These are phyloP conservation scores for Idris sp. DNA, from an alignment of 1,140 invertebrate species.

Conservation along the genomic window DNA sequence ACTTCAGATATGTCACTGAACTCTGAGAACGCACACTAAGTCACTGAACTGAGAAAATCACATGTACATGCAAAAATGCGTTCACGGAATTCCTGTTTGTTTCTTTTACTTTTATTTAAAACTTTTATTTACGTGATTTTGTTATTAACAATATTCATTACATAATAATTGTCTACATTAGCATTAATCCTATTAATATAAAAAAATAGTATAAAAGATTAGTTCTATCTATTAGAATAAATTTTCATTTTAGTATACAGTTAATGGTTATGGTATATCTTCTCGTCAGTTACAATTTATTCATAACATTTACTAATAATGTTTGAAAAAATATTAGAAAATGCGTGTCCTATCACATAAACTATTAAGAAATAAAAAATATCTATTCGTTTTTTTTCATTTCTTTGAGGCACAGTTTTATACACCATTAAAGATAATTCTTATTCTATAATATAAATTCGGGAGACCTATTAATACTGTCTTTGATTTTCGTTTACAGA, in stretches of 20 bases:
- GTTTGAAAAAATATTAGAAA: no score
- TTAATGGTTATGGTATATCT: no score
- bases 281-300: no score
- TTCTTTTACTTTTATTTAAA: background rate
- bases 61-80: conserved; percentile 1
- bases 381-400: background rate
- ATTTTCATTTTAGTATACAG: background rate
- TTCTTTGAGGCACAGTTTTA: background rate
- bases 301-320: no score
- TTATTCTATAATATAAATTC: background rate
- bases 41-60: conserved; percentile 8
- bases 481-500: conserved; percentile 33
- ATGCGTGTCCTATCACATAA: no score
- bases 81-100: conserved; percentile 3
- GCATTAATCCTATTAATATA: no score
- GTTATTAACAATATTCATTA: background rate
- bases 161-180: no score
- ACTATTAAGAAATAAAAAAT: conserved; percentile 1
- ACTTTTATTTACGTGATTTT: background rate
- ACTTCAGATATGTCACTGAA: conserved; percentile 13
- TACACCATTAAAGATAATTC: background rate
- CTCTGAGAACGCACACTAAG: conserved; percentile 5
- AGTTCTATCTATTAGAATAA: no score
- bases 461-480: conserved; percentile 5
- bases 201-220: no score